Conservation (phyloP, 2,888 invertebrate species). For the Dicranocentrus wangi region DNA sequence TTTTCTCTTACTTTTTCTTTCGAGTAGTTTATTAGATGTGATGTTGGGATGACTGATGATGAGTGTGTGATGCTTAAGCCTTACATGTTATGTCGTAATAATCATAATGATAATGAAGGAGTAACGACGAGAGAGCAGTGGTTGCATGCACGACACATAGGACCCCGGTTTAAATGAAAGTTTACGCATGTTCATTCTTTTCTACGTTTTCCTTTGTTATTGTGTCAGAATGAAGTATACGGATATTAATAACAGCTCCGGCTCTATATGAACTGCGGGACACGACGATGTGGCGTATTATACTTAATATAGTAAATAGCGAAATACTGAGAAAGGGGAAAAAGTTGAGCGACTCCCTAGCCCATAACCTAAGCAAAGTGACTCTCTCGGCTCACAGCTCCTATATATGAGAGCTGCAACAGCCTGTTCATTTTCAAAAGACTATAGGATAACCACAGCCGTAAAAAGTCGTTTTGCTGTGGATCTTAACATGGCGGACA, state of each 20-base stretch:
- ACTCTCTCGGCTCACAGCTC: not conserved
- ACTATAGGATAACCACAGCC: conserved; percentile 31
- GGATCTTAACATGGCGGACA: conserved; percentile 55
- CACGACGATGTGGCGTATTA: not conserved
- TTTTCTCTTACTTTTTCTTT: conserved; percentile 15
- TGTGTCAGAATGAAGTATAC: conserved; percentile 22
- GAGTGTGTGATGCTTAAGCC: conserved; percentile 25
- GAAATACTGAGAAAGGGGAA: conserved; percentile 9
- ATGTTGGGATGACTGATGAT: conserved; percentile 24
- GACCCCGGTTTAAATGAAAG: not conserved
- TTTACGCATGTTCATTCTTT: conserved; percentile 31
- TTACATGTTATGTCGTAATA: conserved; percentile 24
- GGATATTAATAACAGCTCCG: conserved; percentile 19
- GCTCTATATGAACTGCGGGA: too few relatives aligned
- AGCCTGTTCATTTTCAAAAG: conserved; percentile 20
- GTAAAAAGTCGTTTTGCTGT: conserved; percentile 25
- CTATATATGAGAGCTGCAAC: not conserved
- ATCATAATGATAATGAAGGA: conserved; percentile 18
- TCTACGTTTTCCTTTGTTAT: conserved; percentile 23
- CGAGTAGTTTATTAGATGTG: conserved; percentile 9
- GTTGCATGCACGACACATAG: conserved; percentile 13
- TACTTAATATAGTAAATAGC: conserved; percentile 25
- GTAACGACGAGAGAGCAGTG: not conserved
- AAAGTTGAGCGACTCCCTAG: not conserved
- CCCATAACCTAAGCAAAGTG: conserved; percentile 14